phyloP scores from a whole-genome alignment of 1,140 invertebrate genomes.

The Aethina tumida region DNA sequence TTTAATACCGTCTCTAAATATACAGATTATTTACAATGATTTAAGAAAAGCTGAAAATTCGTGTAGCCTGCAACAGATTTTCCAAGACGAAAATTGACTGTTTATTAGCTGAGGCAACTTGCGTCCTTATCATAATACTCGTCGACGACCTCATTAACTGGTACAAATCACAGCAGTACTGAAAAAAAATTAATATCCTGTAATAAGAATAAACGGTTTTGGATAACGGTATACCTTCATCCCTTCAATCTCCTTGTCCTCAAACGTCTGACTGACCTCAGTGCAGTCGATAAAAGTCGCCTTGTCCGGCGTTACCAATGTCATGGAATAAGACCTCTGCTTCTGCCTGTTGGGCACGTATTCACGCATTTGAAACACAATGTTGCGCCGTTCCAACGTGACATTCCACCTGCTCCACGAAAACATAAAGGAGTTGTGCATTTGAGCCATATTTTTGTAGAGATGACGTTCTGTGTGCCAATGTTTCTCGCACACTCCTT shows the following conservation, averaged over 20 bases:
- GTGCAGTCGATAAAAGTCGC: constrained; percentile 55
- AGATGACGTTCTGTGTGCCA: constrained; percentile 65
- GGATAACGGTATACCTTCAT: constrained; percentile 35
- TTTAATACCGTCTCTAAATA: too few relatives aligned
- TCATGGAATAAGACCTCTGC: constrained; percentile 44
- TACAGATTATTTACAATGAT: too few relatives aligned
- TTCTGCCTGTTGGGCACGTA: constrained; percentile 46
- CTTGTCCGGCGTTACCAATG: constrained; percentile 52
- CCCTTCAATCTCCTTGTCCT: constrained; percentile 42
- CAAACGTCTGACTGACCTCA: constrained; percentile 58
- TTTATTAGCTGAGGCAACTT: constrained; percentile 18
- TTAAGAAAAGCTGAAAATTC: constrained; percentile 30
- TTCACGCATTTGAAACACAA: constrained; percentile 65
- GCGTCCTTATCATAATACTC: constrained; percentile 25
- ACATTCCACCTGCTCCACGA: constrained; percentile 85
- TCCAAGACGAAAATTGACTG: constrained; percentile 21
- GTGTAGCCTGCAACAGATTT: constrained; percentile 22
- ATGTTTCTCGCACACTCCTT: constrained; percentile 58
- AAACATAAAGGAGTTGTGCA: constrained; percentile 67
- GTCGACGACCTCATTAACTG: constrained; percentile 40
- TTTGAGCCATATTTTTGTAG: constrained; percentile 73
- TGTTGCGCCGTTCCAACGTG: constrained; percentile 49
- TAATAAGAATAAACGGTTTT: constrained; percentile 1
- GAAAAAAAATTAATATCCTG: constrained; percentile 24
- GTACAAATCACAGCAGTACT: constrained; percentile 62